Conservation (phyloP, 2,797 vertebrate genomes). For the Champsocephalus esox region DNA sequence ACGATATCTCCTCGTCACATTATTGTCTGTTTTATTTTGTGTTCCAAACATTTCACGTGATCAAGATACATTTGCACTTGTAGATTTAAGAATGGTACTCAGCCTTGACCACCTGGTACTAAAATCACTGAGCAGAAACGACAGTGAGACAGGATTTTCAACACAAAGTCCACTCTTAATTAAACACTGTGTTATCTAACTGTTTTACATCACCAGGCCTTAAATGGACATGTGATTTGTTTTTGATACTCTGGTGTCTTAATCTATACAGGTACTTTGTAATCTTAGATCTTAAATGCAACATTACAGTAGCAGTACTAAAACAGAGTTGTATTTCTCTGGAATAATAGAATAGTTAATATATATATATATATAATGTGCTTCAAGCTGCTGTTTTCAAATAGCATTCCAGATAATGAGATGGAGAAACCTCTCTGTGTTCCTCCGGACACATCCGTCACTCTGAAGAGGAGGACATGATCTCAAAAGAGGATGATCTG, state of each 20-base stretch:
- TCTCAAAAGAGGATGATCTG: slow-evolving; percentile 15
- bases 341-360: slow-evolving; percentile 32
- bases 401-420: slow-evolving; percentile 54
- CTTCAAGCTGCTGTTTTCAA: slow-evolving; percentile 62
- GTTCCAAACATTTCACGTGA: slow-evolving; percentile 45
- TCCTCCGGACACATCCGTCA: slow-evolving; percentile 58
- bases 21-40: neutral
- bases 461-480: slow-evolving; percentile 21
- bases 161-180: slow-evolving; percentile 27
- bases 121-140: slow-evolving; percentile 26
- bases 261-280: slow-evolving; percentile 60
- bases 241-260: slow-evolving; percentile 66
- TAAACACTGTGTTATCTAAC: slow-evolving; percentile 41
- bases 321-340: slow-evolving; percentile 29
- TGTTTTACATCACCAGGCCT: slow-evolving; percentile 68
- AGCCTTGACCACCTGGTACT: slow-evolving; percentile 42
- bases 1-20: neutral
- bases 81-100: slow-evolving; percentile 27
- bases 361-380: slow-evolving; percentile 35
- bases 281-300: slow-evolving; percentile 46
- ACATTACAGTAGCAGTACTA: slow-evolving; percentile 18
- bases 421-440: slow-evolving; percentile 24
- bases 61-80: slow-evolving; percentile 51
- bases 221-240: slow-evolving; percentile 67
- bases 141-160: slow-evolving; percentile 12